Conservation (phyloP, 2,797 vertebrate genomes). For the Urosaurus nigricauda region DNA sequence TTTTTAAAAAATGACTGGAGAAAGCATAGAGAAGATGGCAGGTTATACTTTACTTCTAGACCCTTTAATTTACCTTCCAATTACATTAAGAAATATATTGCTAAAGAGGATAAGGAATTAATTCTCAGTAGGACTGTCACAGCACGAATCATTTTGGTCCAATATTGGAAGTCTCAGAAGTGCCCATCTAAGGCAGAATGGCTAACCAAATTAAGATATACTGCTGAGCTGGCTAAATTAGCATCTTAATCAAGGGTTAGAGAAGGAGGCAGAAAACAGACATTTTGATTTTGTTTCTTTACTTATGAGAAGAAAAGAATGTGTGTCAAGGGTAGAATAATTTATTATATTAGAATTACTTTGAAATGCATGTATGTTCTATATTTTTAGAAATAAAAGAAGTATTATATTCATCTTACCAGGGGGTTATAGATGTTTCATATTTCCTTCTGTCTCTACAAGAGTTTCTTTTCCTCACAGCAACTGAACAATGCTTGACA, state of each 20-base stretch:
- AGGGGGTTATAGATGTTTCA: neutral
- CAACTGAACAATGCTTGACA: conserved; percentile 9
- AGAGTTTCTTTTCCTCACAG: neutral
- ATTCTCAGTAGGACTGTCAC: conserved; percentile 30
- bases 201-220: conserved; percentile 45
- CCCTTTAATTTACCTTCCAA: conserved; percentile 41
- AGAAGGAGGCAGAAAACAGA: conserved; percentile 23
- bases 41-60: conserved; percentile 27
- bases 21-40: conserved; percentile 26
- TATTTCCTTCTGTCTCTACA: conserved; percentile 7
- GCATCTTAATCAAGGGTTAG: conserved; percentile 39
- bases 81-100: conserved; percentile 38
- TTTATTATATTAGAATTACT: conserved; percentile 31
- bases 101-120: conserved; percentile 43
- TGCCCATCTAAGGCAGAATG: conserved; percentile 21
- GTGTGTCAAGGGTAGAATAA: neutral
- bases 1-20: neutral
- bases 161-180: conserved; percentile 36
- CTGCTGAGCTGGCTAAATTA: conserved; percentile 38
- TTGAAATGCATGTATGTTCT: conserved; percentile 21
- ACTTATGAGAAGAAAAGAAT: conserved; percentile 8
- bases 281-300: conserved; percentile 23
- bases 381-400: conserved; percentile 7
- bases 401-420: neutral
- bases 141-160: conserved; percentile 33